A percentile compares a stretch with the other conserved stretches of the same genome.
phyloP scores from a whole-genome alignment of 2,113 vertebrate genomes.

The Anguilla japonica region DNA sequence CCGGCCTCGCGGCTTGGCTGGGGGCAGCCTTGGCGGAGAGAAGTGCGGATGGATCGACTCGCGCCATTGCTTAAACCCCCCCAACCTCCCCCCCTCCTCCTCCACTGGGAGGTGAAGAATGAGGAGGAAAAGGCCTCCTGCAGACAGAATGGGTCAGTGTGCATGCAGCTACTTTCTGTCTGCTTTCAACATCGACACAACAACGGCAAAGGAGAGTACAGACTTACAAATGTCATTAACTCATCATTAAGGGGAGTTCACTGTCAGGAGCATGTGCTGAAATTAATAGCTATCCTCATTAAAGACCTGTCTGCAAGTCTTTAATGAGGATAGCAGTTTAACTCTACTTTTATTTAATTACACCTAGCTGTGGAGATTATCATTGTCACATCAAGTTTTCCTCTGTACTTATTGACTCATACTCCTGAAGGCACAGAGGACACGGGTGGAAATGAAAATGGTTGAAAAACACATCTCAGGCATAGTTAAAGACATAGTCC shows the following conservation, averaged over 20 bases:
- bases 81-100: not conserved
- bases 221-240: not conserved
- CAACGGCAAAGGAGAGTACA: not conserved
- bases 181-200: not conserved
- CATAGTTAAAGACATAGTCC: not conserved
- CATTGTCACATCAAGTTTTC: not conserved
- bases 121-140: not conserved
- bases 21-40: not conserved
- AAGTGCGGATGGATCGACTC: not conserved
- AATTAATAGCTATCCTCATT: not conserved
- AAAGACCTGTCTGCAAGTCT: not conserved
- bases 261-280: not conserved
- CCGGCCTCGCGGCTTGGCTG: not conserved
- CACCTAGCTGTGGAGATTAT: not conserved
- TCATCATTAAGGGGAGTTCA: not conserved
- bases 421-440: not conserved
- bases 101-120: not conserved
- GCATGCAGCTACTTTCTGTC: not conserved
- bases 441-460: not conserved
- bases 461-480: not conserved
- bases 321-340: too few species aligned
- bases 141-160: not conserved
- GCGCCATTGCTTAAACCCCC: not conserved
- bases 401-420: not conserved
- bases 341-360: not conserved